Evolutionary conservation across 2,113 vertebrate genomes (phyloP).

Genomic region (Pongo pygmaeus): DNA sequence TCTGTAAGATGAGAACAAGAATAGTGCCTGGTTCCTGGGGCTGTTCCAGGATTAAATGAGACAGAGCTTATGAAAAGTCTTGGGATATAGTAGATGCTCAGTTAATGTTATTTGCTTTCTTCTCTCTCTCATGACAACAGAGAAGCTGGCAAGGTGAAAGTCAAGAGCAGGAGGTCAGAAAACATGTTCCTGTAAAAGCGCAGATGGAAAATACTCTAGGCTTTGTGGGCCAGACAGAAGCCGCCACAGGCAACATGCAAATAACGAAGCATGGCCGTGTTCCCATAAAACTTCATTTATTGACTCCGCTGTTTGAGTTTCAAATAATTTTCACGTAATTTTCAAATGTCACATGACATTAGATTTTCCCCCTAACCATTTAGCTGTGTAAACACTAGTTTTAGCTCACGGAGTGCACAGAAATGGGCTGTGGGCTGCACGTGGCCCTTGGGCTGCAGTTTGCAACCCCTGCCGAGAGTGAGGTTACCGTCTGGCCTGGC

Average conservation of each 20-base stretch:
- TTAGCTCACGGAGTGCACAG: neutral
- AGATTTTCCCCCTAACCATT: neutral
- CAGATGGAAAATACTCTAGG: neutral
- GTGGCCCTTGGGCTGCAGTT: neutral
- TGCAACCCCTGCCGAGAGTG: no score
- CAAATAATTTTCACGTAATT: neutral
- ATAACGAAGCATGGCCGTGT: rapidly evolving
- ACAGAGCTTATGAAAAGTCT: neutral
- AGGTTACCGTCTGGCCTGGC: neutral
- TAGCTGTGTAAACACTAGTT: neutral
- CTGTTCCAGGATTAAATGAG: neutral
- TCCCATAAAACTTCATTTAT: neutral
- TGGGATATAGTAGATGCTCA: no score
- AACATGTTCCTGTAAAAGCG: neutral
- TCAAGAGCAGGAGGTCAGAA: neutral
- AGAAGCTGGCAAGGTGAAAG: neutral
- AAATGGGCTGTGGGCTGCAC: neutral
- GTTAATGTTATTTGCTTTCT: neutral
- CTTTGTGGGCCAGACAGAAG: neutral
- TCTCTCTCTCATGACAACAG: no score
- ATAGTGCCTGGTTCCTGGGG: neutral
- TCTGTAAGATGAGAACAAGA: neutral
- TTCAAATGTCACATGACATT: neutral
- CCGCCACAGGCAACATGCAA: neutral
- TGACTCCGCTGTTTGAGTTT: neutral